Conservation (phyloP, 2,888 invertebrate species). For the Heliconius aoede region DNA sequence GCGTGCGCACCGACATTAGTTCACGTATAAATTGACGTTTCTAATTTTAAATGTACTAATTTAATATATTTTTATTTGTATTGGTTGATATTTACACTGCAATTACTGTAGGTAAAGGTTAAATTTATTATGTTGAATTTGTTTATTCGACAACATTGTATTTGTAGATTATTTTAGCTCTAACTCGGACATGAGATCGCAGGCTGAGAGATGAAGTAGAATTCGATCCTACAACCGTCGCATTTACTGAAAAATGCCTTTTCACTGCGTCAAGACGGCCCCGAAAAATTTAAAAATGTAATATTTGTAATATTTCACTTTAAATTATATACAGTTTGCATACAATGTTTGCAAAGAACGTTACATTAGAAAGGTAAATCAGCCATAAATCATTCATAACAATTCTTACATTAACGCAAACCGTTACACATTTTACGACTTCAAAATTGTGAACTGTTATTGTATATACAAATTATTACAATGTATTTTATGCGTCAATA, state of each 20-base stretch:
- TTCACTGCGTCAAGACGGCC: neutral
- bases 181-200: neutral
- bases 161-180: neutral
- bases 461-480: slow-evolving; percentile 13
- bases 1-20: neutral
- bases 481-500: slow-evolving; percentile 6
- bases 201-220: neutral
- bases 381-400: slow-evolving; percentile 7
- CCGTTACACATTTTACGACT: slow-evolving; percentile 12
- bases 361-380: neutral
- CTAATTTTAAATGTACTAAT: neutral
- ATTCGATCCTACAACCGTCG: neutral
- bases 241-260: neutral
- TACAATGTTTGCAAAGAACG: slow-evolving; percentile 3
- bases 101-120: neutral
- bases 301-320: neutral
- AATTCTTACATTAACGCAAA: neutral
- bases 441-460: slow-evolving; percentile 7
- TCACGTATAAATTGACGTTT: neutral
- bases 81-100: neutral
- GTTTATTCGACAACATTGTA: neutral
- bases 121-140: neutral
- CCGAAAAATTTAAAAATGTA: neutral
- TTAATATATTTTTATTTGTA: neutral
- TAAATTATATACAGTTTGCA: neutral